Evolutionary conservation across 2,888 invertebrate species (phyloP), one percentile per base, ranked within the genome.

Genomic region (Drosophila siamana): DNA sequence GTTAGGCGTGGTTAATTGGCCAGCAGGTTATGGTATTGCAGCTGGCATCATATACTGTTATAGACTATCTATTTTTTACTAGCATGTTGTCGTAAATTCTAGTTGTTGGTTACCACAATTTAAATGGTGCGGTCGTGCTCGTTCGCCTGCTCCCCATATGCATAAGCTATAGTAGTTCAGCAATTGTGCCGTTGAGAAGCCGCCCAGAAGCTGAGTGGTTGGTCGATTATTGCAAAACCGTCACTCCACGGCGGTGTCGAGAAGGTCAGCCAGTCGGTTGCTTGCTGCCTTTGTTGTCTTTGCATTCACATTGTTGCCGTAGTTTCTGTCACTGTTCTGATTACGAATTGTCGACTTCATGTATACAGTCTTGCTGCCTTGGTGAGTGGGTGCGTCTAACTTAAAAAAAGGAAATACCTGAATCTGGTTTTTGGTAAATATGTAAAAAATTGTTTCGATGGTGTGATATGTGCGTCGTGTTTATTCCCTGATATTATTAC

Each of bases 261-360:
- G 88, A 85, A 85, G 84, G 84, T 88, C 87, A 88, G 55, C 88
- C 46, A 80, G 72, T 88, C 48, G 66, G 56, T 60, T 63, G 40
- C 33, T 56, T 57, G 62, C 56, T 80, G 55, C 67, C 71, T 75
- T 86, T 86, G 75, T 68, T 78, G 61, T 57, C 48, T 52, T 61
- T 73, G 71, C 73, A 77, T 77, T 84, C 75, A 69, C 69, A 63
- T 67, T 63, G 69, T 70, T 80, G 57, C 26, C 51, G 59, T 66
- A 52, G 36, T 68, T 67, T 74, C 68, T 60, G 78, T 69, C 30
- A 51, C 54, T 70, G 70, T 80, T 79, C 78, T 79, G 80, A 68
- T 74, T 79, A 77, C 36, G 57, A 59, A 66, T 78, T 65, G 57
- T 69, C 47, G 51, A 38, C 56, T 63, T 11, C 59, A 44, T 50